A percentile compares a stretch with the other conserved stretches of the same genome.
Conservation (phyloP, 1,140 invertebrate species). For the Drosophila novamexicana region DNA sequence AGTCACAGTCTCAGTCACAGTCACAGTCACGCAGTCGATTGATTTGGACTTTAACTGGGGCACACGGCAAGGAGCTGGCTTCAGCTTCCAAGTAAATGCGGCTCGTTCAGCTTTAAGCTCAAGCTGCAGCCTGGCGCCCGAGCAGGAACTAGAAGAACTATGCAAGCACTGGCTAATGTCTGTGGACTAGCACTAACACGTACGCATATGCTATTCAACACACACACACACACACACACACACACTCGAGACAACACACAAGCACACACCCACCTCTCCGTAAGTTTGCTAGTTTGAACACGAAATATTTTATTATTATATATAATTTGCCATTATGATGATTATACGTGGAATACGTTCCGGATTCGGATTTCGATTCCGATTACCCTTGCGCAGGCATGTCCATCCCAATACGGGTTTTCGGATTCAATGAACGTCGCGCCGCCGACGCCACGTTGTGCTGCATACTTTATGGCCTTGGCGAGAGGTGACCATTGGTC, state of each 20-base stretch:
- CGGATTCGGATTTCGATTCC: constrained; percentile 26
- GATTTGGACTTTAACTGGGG: constrained; percentile 49
- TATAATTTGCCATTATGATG: constrained; percentile 82
- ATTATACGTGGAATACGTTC: constrained; percentile 62
- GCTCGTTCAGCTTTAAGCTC: constrained; percentile 9
- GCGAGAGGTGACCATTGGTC: constrained; percentile 11
- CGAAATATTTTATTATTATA: constrained; percentile 83
- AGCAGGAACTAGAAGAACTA: background rate
- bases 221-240: constrained; percentile 12
- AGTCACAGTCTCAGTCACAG: constrained; percentile 37
- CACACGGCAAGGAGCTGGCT: constrained; percentile 35
- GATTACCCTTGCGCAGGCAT: constrained; percentile 24
- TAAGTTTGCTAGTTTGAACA: constrained; percentile 75
- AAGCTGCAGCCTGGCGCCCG: background rate
- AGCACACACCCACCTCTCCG: background rate
- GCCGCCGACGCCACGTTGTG: constrained; percentile 32
- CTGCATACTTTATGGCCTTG: constrained; percentile 76
- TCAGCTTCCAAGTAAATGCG: constrained; percentile 44
- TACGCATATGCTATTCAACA: constrained; percentile 68
- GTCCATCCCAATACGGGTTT: background rate
- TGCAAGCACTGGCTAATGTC: constrained; percentile 15
- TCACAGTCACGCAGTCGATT: constrained; percentile 73
- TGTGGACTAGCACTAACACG: constrained; percentile 55
- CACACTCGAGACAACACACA: constrained; percentile 11
- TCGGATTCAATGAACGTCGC: constrained; percentile 59